A percentile compares a stretch with the other conserved stretches of the same genome.
Evolutionary conservation across 2,113 vertebrate species (phyloP).

Genomic region (Eubucco bourcierii): DNA sequence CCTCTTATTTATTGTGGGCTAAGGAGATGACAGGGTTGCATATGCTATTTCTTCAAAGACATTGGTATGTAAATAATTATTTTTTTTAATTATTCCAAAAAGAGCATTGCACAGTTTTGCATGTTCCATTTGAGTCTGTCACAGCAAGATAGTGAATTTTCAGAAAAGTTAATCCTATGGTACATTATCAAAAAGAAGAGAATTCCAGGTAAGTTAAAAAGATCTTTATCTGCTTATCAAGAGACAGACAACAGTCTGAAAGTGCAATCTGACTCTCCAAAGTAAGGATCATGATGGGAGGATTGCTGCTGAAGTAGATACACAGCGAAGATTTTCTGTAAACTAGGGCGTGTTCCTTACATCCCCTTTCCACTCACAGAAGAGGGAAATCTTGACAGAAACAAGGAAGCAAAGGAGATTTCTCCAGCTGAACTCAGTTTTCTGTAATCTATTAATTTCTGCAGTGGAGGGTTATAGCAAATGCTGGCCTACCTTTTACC

Average conservation of each 20-base stretch:
- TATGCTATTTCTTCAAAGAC: not conserved
- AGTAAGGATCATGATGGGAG: not conserved
- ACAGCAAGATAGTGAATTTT: not conserved
- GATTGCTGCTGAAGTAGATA: not conserved
- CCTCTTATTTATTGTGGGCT: not conserved
- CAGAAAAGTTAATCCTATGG: not conserved
- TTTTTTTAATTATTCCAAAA: not conserved
- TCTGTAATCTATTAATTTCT: not conserved
- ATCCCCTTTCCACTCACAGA: not conserved
- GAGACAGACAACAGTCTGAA: not conserved
- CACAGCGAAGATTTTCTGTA: not conserved
- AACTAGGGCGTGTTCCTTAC: not conserved
- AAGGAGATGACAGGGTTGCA: not conserved
- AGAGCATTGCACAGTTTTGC: not conserved
- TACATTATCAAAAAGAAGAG: not conserved
- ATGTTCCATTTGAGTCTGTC: not conserved
- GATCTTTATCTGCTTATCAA: not conserved
- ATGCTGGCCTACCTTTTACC: not conserved
- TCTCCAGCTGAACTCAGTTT: not conserved
- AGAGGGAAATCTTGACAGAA: not conserved
- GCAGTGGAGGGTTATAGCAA: not conserved
- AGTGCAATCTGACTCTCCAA: not conserved
- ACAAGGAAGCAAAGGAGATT: not conserved
- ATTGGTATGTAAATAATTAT: not conserved
- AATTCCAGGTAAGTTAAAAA: not conserved